Evolutionary conservation across 2,797 vertebrate genomes (phyloP).

Genomic region (Leptodactylus fallax): DNA sequence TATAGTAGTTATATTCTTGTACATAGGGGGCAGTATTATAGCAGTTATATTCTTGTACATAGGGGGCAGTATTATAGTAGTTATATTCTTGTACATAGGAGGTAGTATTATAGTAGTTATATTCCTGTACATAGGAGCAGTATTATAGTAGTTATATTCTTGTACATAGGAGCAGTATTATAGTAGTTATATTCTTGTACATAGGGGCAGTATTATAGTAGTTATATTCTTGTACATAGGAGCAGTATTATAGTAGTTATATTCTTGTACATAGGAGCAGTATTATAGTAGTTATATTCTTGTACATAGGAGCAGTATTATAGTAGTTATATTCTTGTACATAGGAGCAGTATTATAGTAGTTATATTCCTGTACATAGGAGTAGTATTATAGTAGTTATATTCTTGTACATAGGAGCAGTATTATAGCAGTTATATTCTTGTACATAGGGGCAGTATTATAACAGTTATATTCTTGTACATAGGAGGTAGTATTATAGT

Average conservation of each 20-base stretch:
- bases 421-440: slow-evolving; percentile 1
- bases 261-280: neutral
- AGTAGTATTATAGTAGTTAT: neutral
- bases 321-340: slow-evolving; percentile 1
- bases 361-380: neutral
- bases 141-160: too few species aligned
- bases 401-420: neutral
- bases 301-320: neutral
- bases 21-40: neutral
- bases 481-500: neutral
- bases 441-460: neutral
- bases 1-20: neutral
- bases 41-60: neutral
- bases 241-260: neutral
- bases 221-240: too few species aligned
- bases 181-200: too few species aligned
- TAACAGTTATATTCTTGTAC: neutral
- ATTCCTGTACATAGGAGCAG: too few species aligned
- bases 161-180: too few species aligned
- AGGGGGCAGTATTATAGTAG: neutral
- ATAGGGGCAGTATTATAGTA: too few species aligned
- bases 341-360: neutral
- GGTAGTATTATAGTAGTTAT: too few species aligned
- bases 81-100: neutral
- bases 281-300: slow-evolving; percentile 1